Evolutionary conservation across 92 coral and sea anemone genomes (phyloP), one percentile per base, ranked within the genome.

Genomic region (Heliopora coerulea): DNA sequence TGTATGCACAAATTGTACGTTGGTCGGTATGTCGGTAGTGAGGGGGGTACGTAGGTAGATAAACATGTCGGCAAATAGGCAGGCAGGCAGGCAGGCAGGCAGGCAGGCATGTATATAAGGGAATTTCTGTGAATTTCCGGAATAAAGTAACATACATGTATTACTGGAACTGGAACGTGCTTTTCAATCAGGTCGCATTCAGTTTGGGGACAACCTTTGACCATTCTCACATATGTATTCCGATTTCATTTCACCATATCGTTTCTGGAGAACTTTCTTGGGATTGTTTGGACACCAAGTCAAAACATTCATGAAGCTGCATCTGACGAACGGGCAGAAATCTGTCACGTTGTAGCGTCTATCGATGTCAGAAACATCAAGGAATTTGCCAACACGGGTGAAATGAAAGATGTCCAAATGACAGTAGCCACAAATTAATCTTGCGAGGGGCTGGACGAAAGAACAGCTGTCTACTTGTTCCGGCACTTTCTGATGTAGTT

Each of bases 321-420:
- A 56, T 23, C 30, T 14, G 30, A 23, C 61, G 33, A 56, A 56
- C 3, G 61, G 61, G 23, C 23, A 56, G 17, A 56, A 23, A 17
- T 56, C 61, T 23, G 61, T 23, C n/a, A 29, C 23, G 61, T 56
- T 56, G 23, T 23, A 56, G 13, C 18, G 61, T 23, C 23, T 56
- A 23, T 17, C 30, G 31, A n/a, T n/a, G n/a, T 28, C 61, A 15
- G 33, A 17, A 56, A 13, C 33, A 23, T 56, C 33, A 56, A 56
- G 33, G 3, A 56, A 13, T 3, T 56, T 28, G 29, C 61, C 30
- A n/a, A 28, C 33, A 23, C 61, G 30, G 30, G 30, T 56, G 15
- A 28, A 56, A 23, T 56, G 77, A 70, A 70, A 70, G 30, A 70
- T 21, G 33, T 70, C 77, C 15, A 70, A 23, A 50, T 50, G 63